Conservation (phyloP, 2,113 vertebrate genomes). For the Brachyistius frenatus region DNA sequence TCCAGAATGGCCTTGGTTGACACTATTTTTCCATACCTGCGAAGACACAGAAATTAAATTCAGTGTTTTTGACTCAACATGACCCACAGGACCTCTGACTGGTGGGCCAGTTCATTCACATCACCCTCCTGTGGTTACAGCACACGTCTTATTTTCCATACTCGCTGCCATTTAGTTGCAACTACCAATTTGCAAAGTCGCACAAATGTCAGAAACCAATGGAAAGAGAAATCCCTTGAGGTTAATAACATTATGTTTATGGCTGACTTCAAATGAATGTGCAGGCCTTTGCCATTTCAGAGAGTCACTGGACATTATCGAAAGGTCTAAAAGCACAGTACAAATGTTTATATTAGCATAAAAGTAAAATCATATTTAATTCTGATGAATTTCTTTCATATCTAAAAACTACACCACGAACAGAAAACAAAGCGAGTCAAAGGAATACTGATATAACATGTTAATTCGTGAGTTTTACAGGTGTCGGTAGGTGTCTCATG, state of each 20-base stretch:
- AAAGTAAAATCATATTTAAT: background rate
- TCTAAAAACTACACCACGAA: background rate
- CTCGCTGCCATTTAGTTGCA: slow-evolving; percentile 50
- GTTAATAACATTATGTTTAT: slow-evolving; percentile 75
- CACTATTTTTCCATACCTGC: slow-evolving; percentile 97
- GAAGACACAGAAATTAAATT: slow-evolving; percentile 62
- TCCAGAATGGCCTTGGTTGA: slow-evolving; percentile 99
- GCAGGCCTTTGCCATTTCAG: slow-evolving; percentile 74
- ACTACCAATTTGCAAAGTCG: slow-evolving; percentile 65
- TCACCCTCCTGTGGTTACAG: slow-evolving; percentile 7
- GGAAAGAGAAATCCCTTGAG: slow-evolving; percentile 66
- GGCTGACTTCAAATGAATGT: slow-evolving; percentile 67
- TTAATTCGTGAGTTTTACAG: background rate
- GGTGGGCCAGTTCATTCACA: slow-evolving; percentile 27
- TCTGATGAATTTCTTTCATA: slow-evolving; percentile 14
- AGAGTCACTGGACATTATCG: slow-evolving; percentile 65
- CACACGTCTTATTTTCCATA: slow-evolving; percentile 35
- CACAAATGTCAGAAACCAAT: slow-evolving; percentile 71
- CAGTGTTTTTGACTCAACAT: slow-evolving; percentile 13
- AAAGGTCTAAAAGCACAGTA: slow-evolving; percentile 55
- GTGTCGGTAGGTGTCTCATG: background rate
- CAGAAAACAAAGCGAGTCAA: background rate
- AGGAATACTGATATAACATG: background rate
- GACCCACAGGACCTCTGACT: slow-evolving; percentile 23
- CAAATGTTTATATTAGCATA: slow-evolving; percentile 19